Conservation (phyloP, 2,888 invertebrate genomes). For the Cryptophagus acutangulus region DNA sequence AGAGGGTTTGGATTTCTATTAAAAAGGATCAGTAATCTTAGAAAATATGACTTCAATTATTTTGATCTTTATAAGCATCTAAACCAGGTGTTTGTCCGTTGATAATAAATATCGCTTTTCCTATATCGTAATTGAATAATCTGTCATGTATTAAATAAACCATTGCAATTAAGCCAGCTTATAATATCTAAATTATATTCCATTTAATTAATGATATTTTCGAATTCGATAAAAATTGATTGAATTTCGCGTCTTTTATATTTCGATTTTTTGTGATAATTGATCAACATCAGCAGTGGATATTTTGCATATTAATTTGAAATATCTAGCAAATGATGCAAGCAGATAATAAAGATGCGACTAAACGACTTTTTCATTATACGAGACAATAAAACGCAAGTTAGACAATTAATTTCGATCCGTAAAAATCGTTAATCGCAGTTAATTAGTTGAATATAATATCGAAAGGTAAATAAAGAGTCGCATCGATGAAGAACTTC, state of each 20-base stretch:
- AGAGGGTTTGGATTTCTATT: too few species aligned
- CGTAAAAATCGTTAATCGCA: background rate
- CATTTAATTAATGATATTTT: background rate
- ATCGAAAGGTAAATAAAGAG: too few species aligned
- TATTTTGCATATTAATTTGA: constrained; percentile 9
- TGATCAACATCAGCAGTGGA: too few species aligned
- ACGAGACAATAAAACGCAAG: constrained; percentile 8
- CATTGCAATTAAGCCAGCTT: constrained; percentile 1
- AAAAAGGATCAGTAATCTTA: too few species aligned
- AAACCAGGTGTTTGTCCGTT: constrained; percentile 3
- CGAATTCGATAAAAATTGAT: background rate
- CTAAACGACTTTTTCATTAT: constrained; percentile 7
- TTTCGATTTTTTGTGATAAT: too few species aligned
- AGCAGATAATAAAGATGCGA: constrained; percentile 8
- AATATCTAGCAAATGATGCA: constrained; percentile 5
- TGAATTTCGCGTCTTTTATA: too few species aligned
- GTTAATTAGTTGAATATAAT: constrained; percentile 1
- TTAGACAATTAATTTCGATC: constrained; percentile 2
- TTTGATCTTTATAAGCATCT: background rate
- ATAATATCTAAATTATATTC: background rate
- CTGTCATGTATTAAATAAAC: constrained; percentile 2
- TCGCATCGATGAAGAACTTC: too few species aligned
- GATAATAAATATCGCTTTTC: constrained; percentile 2
- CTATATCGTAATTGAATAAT: constrained; percentile 3
- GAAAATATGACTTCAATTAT: constrained; percentile 4